Base-by-base conservation (phyloP, 2,113 vertebrate genomes). In the Desmodus rotundus region DNA sequence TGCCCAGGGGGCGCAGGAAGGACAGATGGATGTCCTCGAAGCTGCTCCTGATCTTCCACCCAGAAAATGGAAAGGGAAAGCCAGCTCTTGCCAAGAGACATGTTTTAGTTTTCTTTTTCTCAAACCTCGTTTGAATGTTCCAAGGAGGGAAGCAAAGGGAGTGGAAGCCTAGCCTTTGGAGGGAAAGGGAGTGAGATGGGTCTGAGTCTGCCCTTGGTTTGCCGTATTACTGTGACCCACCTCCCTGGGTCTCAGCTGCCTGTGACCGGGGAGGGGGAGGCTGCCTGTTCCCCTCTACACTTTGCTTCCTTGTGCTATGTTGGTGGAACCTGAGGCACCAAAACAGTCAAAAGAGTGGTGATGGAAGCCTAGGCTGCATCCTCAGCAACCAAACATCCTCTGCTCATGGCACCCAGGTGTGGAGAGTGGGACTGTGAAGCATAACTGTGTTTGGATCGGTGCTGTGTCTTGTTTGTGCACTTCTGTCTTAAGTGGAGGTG, bases 1-100 rank as follows among this genome's bases (percentile, higher is more conserved):
- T 50, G 47, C 56, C 56, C 15, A 12, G 83, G 92, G 74, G 80
- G 52, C 17, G 4, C 50, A 50, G 93, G 84, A 90, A 94, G 92
- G 70, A 70, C 82, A 91, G 70, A 72, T 22, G 0, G 20, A 70
- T 73, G 72, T 89, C 56, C 92, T 93, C 7, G 5, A 61, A 70
- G 50, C 63, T 11, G 24, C 22, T 84, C 1, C 68, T 78, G 61
- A 77, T 38, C 54, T 67, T 91, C 43, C 33, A 68, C 28, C 86
- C 22, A 43, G n/a, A 36, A 84, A 77, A 56, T 0, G 15, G 91
- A 76, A 65, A 85, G 70, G 19, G 41, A 76, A 74, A 45, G 13
- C 24, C 36, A 63, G n/a, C n/a, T 90, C 63, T 67, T 84, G 63
- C 56, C 14, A 8, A 24, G 76, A 93, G n/a, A 70, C 15, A 4